Percentiles rank a stretch among this genome's conserved stretches.
phyloP scores from a whole-genome alignment of 1,140 invertebrate genomes.

The Campodea augens region DNA sequence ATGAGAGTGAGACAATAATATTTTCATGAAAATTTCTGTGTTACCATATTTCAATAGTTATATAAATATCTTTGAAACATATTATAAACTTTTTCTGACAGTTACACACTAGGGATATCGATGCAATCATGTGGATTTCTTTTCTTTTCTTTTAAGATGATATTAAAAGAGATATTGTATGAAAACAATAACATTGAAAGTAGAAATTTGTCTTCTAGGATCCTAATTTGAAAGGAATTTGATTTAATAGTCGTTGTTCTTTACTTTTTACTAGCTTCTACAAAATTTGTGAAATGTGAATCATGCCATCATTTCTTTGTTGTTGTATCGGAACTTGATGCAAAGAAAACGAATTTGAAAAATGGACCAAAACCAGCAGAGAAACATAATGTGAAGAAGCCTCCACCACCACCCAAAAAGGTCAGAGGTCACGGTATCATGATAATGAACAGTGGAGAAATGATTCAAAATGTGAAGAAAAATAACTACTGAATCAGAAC shows the following conservation, averaged over 20 bases:
- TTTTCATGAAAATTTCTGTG: too few species aligned
- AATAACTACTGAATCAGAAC: too few species aligned
- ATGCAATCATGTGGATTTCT: not conserved
- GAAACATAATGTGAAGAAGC: slow-evolving; percentile 45
- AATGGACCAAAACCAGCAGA: slow-evolving; percentile 45
- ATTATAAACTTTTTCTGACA: not conserved
- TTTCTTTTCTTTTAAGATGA: too few species aligned
- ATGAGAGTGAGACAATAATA: too few species aligned
- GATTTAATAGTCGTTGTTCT: slow-evolving; percentile 9
- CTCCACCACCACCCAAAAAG: slow-evolving; percentile 87
- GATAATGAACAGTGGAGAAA: too few species aligned
- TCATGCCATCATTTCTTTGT: slow-evolving; percentile 97
- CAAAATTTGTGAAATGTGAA: slow-evolving; percentile 91
- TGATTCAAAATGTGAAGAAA: too few species aligned
- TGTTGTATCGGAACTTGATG: slow-evolving; percentile 77
- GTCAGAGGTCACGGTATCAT: too few species aligned
- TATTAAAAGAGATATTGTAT: too few species aligned
- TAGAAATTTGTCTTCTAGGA: not conserved
- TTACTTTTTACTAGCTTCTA: slow-evolving; percentile 38
- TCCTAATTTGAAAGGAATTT: not conserved
- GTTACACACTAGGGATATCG: not conserved
- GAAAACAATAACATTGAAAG: not conserved
- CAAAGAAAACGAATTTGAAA: slow-evolving; percentile 62
- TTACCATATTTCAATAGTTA: too few species aligned
- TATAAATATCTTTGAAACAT: too few species aligned